Evolutionary conservation across 1,140 invertebrate species (phyloP), one percentile per base, ranked within the genome.

Genomic region (Brachionus plicatilis): DNA sequence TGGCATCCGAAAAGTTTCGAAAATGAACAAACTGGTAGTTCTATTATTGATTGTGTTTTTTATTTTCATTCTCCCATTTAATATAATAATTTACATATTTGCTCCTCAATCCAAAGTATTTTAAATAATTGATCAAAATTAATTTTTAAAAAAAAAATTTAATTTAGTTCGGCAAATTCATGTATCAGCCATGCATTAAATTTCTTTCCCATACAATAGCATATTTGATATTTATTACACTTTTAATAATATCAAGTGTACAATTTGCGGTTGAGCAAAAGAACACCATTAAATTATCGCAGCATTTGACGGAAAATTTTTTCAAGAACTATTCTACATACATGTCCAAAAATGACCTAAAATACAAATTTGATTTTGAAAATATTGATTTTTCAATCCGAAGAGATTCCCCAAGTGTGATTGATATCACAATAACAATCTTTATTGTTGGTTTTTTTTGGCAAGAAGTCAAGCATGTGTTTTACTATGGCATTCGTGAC

Each of bases 211-310:
- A 91, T 56, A 89, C 91, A 3, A 90, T 92, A n/a, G 91, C 91
- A 9, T 93, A 93, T 85, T 56, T 92, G 1, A 86, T 92, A n/a
- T 93, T 93, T 86, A 89, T 93, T 0, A 86, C 91, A 0, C 88
- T 93, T 84, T 89, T 93, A 27, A 91, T 93, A 80, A 86, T 87
- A 27, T 84, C 83, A 27, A 75, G 68, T 84, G 6, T 84, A 2
- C 68, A 53, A 66, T 84, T 82, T 82, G 66, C 79, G 6, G 79
- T 45, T 12, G 79, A 82, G 29, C 79, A 82, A 82, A 82, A 82
- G 24, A 41, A 45, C 24, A 65, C 56, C 1, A 82, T 65, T 11
- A 60, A 68, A 60, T 17, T 82, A 14, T 82, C 79, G 0, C n/a
- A 60, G 8, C 33, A 65, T 37, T 56, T 80, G 41, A 37, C 27